Evolutionary conservation across 2,888 invertebrate species (phyloP).

Genomic region (Morpho deidamia): DNA sequence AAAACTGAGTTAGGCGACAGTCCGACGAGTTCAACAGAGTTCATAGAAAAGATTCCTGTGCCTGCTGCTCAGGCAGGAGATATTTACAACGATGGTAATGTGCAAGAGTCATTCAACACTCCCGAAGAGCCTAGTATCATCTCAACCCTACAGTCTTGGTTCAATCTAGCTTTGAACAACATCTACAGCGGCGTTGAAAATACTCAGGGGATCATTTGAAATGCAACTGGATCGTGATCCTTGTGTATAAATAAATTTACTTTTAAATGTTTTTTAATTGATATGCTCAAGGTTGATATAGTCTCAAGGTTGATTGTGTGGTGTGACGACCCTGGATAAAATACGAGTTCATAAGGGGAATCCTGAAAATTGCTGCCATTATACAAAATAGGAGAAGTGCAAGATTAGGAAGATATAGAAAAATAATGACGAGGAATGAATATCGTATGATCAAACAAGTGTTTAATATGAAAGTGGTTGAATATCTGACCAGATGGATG

Average conservation of each 20-base stretch:
- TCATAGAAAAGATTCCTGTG: conserved; percentile 10
- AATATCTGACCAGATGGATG: no score
- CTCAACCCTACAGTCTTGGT: conserved; percentile 51
- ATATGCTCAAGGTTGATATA: no score
- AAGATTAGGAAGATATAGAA: no score
- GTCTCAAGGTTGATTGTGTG: no score
- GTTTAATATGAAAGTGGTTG: no score
- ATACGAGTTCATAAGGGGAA: no score
- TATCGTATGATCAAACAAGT: no score
- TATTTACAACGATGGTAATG: conserved; percentile 51
- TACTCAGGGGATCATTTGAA: conserved; percentile 49
- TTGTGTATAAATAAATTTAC: neutral
- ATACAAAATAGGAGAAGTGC: no score
- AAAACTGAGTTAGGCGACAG: neutral
- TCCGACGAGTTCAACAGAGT: neutral
- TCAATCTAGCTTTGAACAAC: conserved; percentile 53
- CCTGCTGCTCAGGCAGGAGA: conserved; percentile 36
- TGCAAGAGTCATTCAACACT: conserved; percentile 45
- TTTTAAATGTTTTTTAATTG: neutral
- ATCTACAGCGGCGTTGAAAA: conserved; percentile 43
- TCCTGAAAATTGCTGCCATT: no score
- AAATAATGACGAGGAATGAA: no score
- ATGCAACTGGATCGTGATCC: no score
- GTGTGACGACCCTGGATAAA: no score
- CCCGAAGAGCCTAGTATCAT: conserved; percentile 43